phyloP scores from a whole-genome alignment of 2,797 vertebrate genomes.

The Xerus rutilus region DNA sequence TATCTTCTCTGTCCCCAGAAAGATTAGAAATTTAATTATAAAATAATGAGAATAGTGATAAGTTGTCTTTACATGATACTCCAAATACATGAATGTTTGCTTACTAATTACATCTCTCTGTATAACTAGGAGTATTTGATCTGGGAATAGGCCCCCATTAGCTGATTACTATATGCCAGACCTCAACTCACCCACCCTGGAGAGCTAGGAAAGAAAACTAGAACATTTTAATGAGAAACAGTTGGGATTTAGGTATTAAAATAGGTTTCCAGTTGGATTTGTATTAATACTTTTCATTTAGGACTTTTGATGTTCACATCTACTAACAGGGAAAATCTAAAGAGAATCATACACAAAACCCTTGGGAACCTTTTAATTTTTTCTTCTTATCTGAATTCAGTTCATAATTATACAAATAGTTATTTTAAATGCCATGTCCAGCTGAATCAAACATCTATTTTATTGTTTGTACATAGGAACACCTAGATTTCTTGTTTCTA shows the following conservation, averaged over 20 bases:
- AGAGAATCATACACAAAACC: neutral
- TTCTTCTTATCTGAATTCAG: constrained; percentile 3
- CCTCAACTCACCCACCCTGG: neutral
- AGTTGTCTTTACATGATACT: neutral
- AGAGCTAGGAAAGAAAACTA: neutral
- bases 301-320: neutral
- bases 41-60: constrained; percentile 12
- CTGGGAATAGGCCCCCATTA: neutral
- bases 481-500: neutral
- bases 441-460: neutral
- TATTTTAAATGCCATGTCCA: neutral
- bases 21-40: neutral
- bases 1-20: neutral
- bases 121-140: neutral
- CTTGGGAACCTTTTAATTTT: neutral
- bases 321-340: neutral
- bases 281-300: neutral
- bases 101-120: neutral
- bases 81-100: neutral
- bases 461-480: neutral
- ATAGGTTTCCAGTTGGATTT: neutral
- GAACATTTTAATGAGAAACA: neutral
- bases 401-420: neutral
- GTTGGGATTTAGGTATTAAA: neutral
- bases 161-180: neutral